Evolutionary conservation across 2,113 vertebrate species (phyloP), one percentile per base, ranked within the genome.

Genomic region (Lagenorhynchus albirostris): DNA sequence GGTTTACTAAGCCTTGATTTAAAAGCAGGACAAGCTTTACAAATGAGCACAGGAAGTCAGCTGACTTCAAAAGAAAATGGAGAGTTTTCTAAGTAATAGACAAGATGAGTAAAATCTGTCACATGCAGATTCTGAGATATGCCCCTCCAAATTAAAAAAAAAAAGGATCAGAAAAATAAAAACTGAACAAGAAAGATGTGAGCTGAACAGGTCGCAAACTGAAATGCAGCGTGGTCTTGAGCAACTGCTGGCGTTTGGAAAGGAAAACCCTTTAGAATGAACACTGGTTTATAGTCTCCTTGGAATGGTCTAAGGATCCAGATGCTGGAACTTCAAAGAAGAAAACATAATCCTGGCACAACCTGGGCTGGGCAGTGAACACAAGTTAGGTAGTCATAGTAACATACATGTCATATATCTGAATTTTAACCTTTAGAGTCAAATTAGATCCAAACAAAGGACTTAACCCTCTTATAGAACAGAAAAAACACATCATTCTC

Each of bases 341-440:
- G 25, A 13, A 79, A 41, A 13, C 9, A 7, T 17, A 8, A 63
- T 6, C 55, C n/a, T 12, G 70, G 84, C 9, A 60, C 23, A 33
- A 3, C 26, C 44, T 73, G 55, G n/a, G n/a, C 60, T 67, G 44
- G 25, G 50, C 76, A 41, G 74, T n/a, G 44, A 85, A 81, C 31
- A 20, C 7, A 7, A 0, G 33, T 31, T 5, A 14, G 0, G 4
- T 2, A 2, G 13, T 10, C 1, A 3, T 0, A 2, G 26, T 0
- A 14, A 41, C 14, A 33, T 1, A 5, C 4, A 9, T 2, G 1
- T 29, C 2, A 1, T 11, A 8, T 15, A 11, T 6, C 4, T 53
- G n/a, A 68, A 29, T 15, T 80, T 33, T 21, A 9, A 25, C 8
- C 58, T 67, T 62, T 18, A 44, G 33, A 74, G 15, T 25, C 31